phyloP scores from a whole-genome alignment of 2,113 vertebrate species.

The Colinus virginianus region DNA sequence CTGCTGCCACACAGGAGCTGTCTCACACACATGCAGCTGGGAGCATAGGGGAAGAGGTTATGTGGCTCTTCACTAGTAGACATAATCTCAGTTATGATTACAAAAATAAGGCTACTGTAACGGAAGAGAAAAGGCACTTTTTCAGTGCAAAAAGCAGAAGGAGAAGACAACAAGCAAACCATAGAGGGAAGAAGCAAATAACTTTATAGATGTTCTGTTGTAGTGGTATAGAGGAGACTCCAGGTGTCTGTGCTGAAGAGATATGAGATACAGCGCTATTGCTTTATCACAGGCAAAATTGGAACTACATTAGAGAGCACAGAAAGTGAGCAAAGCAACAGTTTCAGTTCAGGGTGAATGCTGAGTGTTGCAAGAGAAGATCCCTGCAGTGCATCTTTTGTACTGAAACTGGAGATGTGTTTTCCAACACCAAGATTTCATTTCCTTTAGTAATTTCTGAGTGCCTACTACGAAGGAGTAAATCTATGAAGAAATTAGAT shows the following conservation, averaged over 20 bases:
- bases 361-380: not conserved
- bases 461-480: not conserved
- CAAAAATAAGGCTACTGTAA: not conserved
- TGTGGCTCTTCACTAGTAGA: not conserved
- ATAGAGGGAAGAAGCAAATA: not conserved
- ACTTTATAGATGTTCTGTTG: not conserved
- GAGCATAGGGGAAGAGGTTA: not conserved
- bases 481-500: rapidly evolving
- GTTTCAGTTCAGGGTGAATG: not conserved
- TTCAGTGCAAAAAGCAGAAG: not conserved
- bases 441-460: not conserved
- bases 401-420: rapidly evolving
- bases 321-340: not conserved
- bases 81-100: not conserved
- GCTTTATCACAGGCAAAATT: not conserved
- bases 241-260: not conserved
- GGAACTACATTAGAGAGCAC: rapidly evolving
- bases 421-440: not conserved
- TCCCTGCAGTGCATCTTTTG: not conserved
- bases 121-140: not conserved
- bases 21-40: not conserved
- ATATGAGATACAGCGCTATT: rapidly evolving
- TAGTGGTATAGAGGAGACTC: rapidly evolving
- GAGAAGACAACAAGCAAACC: not conserved
- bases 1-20: not conserved